Percentiles rank a stretch among this genome's conserved stretches.
phyloP scores from a whole-genome alignment of 2,113 vertebrate species.

The Clarias batrachus region DNA sequence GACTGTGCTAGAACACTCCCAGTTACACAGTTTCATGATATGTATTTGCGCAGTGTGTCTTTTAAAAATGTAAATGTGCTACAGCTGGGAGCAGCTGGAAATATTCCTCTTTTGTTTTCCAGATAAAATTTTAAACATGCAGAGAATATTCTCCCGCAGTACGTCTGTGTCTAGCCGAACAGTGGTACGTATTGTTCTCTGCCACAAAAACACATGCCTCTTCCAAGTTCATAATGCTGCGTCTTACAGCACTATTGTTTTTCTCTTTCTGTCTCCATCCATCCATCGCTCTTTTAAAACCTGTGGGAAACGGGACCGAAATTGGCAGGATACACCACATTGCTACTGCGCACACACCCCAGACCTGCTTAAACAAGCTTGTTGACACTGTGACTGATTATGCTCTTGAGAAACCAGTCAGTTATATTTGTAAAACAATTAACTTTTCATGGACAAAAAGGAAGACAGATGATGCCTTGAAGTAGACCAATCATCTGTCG shows the following conservation, averaged over 20 bases:
- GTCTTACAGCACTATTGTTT: constrained; percentile 44
- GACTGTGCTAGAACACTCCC: background rate
- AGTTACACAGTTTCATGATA: background rate
- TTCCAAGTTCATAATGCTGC: constrained; percentile 39
- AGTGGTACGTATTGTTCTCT: constrained; percentile 35
- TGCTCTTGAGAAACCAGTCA: background rate
- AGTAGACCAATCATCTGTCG: background rate
- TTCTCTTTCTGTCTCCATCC: constrained; percentile 5
- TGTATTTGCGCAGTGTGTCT: background rate
- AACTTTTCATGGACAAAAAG: background rate
- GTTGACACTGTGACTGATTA: constrained; percentile 16
- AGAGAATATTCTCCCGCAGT: constrained; percentile 41
- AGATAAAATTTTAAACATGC: constrained; percentile 30
- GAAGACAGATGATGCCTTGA: background rate
- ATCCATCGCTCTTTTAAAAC: background rate
- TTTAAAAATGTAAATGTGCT: background rate
- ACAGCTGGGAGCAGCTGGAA: constrained; percentile 27
- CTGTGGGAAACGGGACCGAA: constrained; percentile 22
- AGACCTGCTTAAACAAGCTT: constrained; percentile 31
- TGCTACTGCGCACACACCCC: constrained; percentile 13
- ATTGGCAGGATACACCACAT: constrained; percentile 1
- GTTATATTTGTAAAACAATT: background rate
- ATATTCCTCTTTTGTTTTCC: constrained; percentile 14
- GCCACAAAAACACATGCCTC: constrained; percentile 19
- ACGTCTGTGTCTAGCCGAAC: constrained; percentile 38